Percentiles rank a stretch among this genome's conserved stretches.
Evolutionary conservation across 1,140 invertebrate genomes (phyloP).

Genomic region (Triops longicaudatus): DNA sequence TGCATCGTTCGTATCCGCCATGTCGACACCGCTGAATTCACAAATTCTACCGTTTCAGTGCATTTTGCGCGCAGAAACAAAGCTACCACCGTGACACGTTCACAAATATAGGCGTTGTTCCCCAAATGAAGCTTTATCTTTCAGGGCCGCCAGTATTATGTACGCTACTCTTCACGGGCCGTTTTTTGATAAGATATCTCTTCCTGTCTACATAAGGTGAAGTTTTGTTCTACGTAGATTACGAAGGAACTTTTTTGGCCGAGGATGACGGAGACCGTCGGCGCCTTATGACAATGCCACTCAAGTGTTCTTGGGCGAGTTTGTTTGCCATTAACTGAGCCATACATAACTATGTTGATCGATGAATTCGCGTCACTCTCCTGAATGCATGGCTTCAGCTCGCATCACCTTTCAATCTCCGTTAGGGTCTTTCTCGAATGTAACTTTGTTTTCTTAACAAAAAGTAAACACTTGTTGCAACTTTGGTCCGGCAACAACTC

Average conservation of each 20-base stretch:
- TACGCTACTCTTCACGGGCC: not conserved
- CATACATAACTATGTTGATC: too few species aligned
- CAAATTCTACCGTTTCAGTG: not conserved
- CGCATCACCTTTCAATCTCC: not conserved
- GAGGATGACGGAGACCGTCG: not conserved
- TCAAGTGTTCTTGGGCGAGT: not conserved
- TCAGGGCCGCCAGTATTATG: not conserved
- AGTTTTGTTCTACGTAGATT: not conserved
- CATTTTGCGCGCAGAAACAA: not conserved
- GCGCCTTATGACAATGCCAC: not conserved
- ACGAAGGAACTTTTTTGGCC: not conserved
- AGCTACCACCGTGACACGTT: not conserved
- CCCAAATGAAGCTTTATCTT: not conserved
- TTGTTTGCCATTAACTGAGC: too few species aligned
- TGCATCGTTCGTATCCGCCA: not conserved
- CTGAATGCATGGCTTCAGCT: too few species aligned
- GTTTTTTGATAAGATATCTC: not conserved
- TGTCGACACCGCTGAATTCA: not conserved
- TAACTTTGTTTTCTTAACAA: not conserved
- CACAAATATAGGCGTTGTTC: not conserved
- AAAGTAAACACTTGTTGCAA: not conserved
- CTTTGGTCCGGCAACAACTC: not conserved
- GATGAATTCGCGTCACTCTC: not conserved
- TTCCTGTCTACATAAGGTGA: not conserved
- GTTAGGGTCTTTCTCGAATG: not conserved